phyloP scores from a whole-genome alignment of 2,113 vertebrate genomes.

The Zosterops pallidus region DNA sequence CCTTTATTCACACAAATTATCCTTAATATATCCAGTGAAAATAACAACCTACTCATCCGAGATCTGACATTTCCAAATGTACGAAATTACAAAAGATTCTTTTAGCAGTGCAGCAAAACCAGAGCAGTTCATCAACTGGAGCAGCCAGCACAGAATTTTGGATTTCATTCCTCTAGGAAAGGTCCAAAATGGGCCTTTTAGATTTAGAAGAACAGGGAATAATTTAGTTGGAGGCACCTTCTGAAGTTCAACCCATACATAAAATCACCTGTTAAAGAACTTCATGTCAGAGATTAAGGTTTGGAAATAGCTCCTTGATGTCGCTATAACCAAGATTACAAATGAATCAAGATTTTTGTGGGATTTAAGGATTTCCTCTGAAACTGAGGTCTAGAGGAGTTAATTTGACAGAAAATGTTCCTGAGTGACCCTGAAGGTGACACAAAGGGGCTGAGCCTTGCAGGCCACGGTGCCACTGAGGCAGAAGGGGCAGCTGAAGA shows the following conservation, averaged over 20 bases:
- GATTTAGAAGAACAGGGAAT: background rate
- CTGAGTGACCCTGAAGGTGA: background rate
- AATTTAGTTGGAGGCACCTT: background rate
- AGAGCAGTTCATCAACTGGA: background rate
- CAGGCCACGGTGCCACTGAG: background rate
- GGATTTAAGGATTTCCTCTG: background rate
- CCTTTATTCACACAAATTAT: background rate
- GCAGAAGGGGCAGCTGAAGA: background rate
- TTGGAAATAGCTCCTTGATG: background rate
- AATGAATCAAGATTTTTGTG: background rate
- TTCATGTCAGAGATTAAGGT: rapidly evolving
- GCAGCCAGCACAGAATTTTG: background rate
- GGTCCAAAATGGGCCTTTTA: background rate
- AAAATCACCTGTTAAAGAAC: background rate
- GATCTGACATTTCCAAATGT: background rate
- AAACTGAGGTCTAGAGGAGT: background rate
- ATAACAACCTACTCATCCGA: background rate
- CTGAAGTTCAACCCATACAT: background rate
- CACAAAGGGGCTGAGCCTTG: background rate
- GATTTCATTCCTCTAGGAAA: background rate
- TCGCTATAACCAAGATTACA: background rate
- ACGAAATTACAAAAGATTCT: background rate
- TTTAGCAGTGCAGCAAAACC: background rate
- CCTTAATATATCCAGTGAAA: background rate
- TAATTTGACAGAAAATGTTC: background rate